These are phyloP conservation scores for Apocheima hispidaria DNA, from an alignment of 2,888 invertebrate genomes.

Conservation along the genomic window DNA sequence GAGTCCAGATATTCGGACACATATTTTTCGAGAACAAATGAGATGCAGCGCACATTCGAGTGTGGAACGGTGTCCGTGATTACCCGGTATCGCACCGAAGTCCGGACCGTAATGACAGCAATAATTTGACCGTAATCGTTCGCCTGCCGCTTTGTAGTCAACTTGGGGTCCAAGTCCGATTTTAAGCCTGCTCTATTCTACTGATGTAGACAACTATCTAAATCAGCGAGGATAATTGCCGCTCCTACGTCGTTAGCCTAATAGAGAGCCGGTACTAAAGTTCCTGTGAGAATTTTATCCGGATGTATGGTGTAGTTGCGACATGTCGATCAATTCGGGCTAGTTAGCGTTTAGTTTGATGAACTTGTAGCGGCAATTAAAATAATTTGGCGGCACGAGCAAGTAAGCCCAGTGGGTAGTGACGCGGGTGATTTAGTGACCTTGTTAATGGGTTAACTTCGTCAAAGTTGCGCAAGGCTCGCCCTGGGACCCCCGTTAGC, in stretches of 20 bases:
- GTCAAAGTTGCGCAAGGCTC: slow-evolving; percentile 66
- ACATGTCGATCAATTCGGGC: slow-evolving; percentile 29
- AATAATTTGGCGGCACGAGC: slow-evolving; percentile 70
- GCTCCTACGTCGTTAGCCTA: slow-evolving; percentile 63
- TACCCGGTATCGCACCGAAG: slow-evolving; percentile 67
- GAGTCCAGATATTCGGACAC: slow-evolving; percentile 43
- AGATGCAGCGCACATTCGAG: slow-evolving; percentile 61
- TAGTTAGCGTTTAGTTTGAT: slow-evolving; percentile 48
- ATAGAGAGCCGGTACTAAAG: slow-evolving; percentile 50
- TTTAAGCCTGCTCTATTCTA: slow-evolving; percentile 80
- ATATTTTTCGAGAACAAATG: slow-evolving; percentile 55
- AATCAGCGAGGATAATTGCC: slow-evolving; percentile 76
- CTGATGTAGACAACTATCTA: slow-evolving; percentile 77
- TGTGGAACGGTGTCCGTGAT: slow-evolving; percentile 66
- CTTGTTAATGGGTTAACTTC: slow-evolving; percentile 78
- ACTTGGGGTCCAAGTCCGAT: slow-evolving; percentile 79
- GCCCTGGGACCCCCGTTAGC: slow-evolving; percentile 59
- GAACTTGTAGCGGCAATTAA: slow-evolving; percentile 66
- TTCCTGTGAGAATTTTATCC: slow-evolving; percentile 37
- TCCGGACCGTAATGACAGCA: slow-evolving; percentile 78
- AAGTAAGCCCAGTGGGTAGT: slow-evolving; percentile 62
- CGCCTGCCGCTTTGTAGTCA: slow-evolving; percentile 78
- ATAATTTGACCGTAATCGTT: slow-evolving; percentile 79
- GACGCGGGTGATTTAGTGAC: slow-evolving; percentile 78
- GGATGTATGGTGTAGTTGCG: slow-evolving; percentile 45